A percentile compares a stretch with the other conserved stretches of the same genome.
Conservation (phyloP, 2,888 invertebrate species). For the Xestia ashworthii region DNA sequence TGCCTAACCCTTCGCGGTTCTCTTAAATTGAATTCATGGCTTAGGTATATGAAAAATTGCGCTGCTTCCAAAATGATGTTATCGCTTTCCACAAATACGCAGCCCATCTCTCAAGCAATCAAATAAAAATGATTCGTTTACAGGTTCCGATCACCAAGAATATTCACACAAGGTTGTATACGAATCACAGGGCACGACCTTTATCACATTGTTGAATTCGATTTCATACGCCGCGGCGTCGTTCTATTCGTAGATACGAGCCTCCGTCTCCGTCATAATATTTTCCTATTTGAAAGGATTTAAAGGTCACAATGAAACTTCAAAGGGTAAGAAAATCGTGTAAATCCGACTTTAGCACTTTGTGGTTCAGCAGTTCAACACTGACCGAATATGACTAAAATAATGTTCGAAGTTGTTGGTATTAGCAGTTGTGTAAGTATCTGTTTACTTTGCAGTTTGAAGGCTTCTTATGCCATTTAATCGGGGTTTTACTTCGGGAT, state of each 20-base stretch:
- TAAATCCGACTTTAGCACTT: slow-evolving; percentile 35
- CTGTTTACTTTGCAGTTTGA: slow-evolving; percentile 42
- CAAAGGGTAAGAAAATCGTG: slow-evolving; percentile 51
- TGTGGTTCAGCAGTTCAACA: slow-evolving; percentile 44
- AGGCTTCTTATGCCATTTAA: slow-evolving; percentile 53
- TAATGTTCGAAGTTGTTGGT: slow-evolving; percentile 37
- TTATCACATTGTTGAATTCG: slow-evolving; percentile 58
- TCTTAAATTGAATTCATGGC: neutral
- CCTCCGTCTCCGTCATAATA: slow-evolving; percentile 44
- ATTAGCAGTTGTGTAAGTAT: slow-evolving; percentile 50
- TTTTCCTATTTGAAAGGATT: slow-evolving; percentile 61
- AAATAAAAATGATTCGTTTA: slow-evolving; percentile 48
- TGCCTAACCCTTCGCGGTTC: neutral
- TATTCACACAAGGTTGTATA: slow-evolving; percentile 47
- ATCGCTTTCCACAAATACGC: neutral
- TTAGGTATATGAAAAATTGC: neutral
- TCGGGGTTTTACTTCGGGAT: slow-evolving; percentile 41
- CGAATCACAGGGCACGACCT: slow-evolving; percentile 63
- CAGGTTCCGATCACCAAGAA: slow-evolving; percentile 53
- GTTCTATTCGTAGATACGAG: slow-evolving; percentile 19
- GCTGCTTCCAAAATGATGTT: neutral
- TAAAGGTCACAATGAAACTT: slow-evolving; percentile 62
- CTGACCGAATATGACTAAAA: slow-evolving; percentile 37
- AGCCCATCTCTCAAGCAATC: neutral
- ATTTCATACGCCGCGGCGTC: slow-evolving; percentile 36